These are phyloP conservation scores for Dendrocincla tyrannina DNA, from an alignment of 2,797 vertebrate species.

Conservation along the genomic window DNA sequence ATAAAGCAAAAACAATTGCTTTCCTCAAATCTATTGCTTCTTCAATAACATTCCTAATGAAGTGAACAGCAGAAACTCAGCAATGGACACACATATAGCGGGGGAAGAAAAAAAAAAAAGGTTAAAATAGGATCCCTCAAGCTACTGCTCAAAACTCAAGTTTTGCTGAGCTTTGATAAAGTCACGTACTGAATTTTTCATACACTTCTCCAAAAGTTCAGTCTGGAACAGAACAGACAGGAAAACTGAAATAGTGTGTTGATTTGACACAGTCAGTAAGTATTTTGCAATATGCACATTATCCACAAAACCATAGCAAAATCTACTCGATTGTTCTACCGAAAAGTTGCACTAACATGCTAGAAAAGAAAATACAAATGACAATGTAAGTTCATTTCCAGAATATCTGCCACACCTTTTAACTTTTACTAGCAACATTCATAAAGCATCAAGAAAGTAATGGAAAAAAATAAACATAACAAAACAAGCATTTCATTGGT, in stretches of 20 bases:
- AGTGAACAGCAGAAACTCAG: constrained; percentile 43
- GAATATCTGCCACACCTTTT: neutral
- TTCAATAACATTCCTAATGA: constrained; percentile 62
- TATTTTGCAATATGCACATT: neutral
- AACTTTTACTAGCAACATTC: neutral
- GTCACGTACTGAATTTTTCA: neutral
- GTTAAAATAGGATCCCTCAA: neutral
- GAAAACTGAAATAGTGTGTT: neutral
- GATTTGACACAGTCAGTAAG: neutral
- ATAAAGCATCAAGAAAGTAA: constrained; percentile 8
- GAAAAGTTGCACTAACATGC: neutral
- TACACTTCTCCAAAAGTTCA: neutral
- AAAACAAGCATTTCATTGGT: neutral
- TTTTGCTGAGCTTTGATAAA: constrained; percentile 31
- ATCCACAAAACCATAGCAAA: neutral
- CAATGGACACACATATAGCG: neutral
- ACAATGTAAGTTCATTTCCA: neutral
- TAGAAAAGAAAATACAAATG: neutral
- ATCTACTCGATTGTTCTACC: neutral
- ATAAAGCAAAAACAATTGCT: constrained; percentile 65
- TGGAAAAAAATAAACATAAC: neutral
- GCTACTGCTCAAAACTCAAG: neutral
- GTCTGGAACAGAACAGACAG: neutral
- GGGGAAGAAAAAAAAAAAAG: neutral
- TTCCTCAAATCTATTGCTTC: constrained; percentile 63